Evolutionary conservation across 2,113 vertebrate genomes (phyloP).

Genomic region (Oncorhynchus clarkii): DNA sequence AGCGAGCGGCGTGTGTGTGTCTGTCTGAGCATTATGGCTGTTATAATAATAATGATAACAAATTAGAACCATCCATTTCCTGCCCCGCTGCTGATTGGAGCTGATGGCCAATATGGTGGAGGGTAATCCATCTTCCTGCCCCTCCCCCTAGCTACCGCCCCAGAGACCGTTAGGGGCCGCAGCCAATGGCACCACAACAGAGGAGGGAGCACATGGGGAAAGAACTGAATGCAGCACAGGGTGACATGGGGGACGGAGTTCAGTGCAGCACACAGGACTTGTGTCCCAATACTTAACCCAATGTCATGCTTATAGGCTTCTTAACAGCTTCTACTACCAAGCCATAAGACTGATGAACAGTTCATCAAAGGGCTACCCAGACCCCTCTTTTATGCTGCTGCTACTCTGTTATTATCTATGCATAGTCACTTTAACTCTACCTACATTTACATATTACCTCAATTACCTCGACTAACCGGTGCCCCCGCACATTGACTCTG

Average conservation of each 20-base stretch:
- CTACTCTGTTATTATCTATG: too few species aligned
- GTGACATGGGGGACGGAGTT: neutral
- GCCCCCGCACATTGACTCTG: too few species aligned
- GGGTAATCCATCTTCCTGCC: slow-evolving; percentile 91
- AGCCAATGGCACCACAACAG: slow-evolving; percentile 81
- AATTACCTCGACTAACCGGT: too few species aligned
- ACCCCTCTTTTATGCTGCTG: too few species aligned
- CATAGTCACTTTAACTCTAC: too few species aligned
- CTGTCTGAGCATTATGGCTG: slow-evolving; percentile 87
- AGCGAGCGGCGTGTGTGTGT: slow-evolving; percentile 91
- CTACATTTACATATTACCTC: too few species aligned
- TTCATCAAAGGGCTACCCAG: too few species aligned
- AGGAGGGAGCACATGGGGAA: slow-evolving; percentile 69
- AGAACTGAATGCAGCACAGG: slow-evolving; percentile 65
- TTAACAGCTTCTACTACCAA: too few species aligned
- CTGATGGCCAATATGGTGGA: slow-evolving; percentile 91
- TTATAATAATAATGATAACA: slow-evolving; percentile 96
- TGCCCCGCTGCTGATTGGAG: slow-evolving; percentile 94
- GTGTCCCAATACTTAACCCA: too few species aligned
- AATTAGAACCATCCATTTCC: slow-evolving; percentile 99
- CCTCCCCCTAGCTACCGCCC: slow-evolving; percentile 83
- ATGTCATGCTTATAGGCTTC: too few species aligned
- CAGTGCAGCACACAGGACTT: neutral
- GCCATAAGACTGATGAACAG: too few species aligned
- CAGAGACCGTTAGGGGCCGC: slow-evolving; percentile 81